phyloP scores from a whole-genome alignment of 1,140 invertebrate species.

The Marisa cornuarietis region DNA sequence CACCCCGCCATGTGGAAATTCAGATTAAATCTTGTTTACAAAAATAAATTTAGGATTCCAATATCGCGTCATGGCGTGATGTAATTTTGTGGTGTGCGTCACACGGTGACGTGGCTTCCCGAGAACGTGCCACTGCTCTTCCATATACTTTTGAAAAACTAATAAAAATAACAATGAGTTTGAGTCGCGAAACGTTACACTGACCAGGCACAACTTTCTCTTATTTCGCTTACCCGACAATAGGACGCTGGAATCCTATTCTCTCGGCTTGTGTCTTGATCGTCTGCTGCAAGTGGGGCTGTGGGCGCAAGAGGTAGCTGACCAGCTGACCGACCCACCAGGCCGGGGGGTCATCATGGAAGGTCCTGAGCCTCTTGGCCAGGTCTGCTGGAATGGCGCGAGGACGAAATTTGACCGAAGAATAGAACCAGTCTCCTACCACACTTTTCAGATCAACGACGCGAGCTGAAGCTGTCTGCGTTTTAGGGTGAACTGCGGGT shows the following conservation, averaged over 20 bases:
- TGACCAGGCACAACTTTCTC: no score
- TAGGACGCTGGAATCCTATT: constrained; percentile 85
- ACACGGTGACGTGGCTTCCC: no score
- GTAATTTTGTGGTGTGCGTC: no score
- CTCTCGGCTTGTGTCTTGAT: constrained; percentile 80
- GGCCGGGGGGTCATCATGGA: constrained; percentile 93
- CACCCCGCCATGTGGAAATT: no score
- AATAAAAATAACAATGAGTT: no score
- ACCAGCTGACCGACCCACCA: constrained; percentile 98
- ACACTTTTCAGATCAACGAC: constrained; percentile 81
- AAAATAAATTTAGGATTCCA: no score
- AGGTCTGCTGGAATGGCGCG: constrained; percentile 92
- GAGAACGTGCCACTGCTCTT: no score
- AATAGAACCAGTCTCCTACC: constrained; percentile 92
- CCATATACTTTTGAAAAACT: no score
- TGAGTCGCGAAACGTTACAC: no score
- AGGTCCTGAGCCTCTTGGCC: constrained; percentile 77
- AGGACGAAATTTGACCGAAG: constrained; percentile 89
- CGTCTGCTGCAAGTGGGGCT: constrained; percentile 68
- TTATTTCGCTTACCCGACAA: constrained; percentile 80
- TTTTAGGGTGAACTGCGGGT: no score
- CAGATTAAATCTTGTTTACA: no score
- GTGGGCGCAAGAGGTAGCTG: constrained; percentile 86
- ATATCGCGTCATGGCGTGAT: no score
- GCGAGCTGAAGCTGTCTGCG: constrained; percentile 69